Evolutionary conservation across 2,888 invertebrate species (phyloP).

Genomic region (Teleogryllus oceanicus): DNA sequence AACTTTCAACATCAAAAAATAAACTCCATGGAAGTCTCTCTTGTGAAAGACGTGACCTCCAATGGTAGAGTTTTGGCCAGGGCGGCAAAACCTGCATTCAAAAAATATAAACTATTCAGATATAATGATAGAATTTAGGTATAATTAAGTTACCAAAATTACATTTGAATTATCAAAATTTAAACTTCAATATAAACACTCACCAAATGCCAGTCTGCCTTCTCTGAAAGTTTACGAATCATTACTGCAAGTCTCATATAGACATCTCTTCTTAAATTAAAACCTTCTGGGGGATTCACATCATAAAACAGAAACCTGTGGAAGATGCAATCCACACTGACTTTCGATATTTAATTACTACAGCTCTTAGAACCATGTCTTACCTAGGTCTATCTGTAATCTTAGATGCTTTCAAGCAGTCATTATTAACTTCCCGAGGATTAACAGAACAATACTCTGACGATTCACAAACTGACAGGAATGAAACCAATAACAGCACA

Average conservation of each 20-base stretch:
- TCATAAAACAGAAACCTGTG: slow-evolving; percentile 82
- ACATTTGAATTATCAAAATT: background rate
- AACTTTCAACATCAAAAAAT: slow-evolving; percentile 80
- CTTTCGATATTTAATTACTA: background rate
- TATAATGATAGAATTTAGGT: too few relatives aligned
- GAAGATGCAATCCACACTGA: slow-evolving; percentile 28
- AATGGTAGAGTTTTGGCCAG: slow-evolving; percentile 88
- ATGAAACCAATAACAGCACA: background rate
- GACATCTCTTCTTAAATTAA: slow-evolving; percentile 93
- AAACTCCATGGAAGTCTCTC: slow-evolving; percentile 69
- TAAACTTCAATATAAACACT: slow-evolving; percentile 21
- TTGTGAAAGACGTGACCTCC: slow-evolving; percentile 64
- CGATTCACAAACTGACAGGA: background rate
- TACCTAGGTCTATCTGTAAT: background rate
- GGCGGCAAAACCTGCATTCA: slow-evolving; percentile 77
- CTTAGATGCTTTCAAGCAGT: background rate
- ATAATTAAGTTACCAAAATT: too few relatives aligned
- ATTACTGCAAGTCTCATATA: slow-evolving; percentile 89
- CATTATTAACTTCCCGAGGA: background rate
- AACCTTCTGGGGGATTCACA: slow-evolving; percentile 93
- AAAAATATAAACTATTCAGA: background rate
- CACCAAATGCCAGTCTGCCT: slow-evolving; percentile 50
- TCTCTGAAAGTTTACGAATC: slow-evolving; percentile 62
- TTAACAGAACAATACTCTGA: background rate
- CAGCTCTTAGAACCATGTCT: background rate